A percentile compares a stretch with the other conserved stretches of the same genome.
Conservation (phyloP, 2,888 invertebrate species). For the Allygus modestus region DNA sequence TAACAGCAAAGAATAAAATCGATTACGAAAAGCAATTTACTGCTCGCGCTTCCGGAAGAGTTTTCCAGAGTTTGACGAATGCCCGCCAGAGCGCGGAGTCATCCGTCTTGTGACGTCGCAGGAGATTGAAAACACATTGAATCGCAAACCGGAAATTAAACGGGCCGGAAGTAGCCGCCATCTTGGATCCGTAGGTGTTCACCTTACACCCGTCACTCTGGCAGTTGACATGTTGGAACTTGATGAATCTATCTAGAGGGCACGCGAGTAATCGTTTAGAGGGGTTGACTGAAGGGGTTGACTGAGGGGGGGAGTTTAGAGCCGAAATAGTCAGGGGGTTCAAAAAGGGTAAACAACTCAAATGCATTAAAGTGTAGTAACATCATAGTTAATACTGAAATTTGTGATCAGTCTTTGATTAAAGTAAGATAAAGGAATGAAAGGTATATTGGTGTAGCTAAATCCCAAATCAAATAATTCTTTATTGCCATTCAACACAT, state of each 20-base stretch:
- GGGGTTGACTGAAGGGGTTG: not conserved
- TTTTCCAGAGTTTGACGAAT: constrained; percentile 53
- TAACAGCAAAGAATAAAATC: too few relatives aligned
- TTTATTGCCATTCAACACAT: too few relatives aligned
- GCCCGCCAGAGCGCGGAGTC: constrained; percentile 17
- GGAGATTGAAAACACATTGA: constrained; percentile 58
- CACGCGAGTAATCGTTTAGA: constrained; percentile 1
- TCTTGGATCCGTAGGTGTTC: constrained; percentile 53
- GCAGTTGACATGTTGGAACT: not conserved
- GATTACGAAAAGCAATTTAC: constrained; percentile 53
- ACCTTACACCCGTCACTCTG: constrained; percentile 14
- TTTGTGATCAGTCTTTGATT: too few relatives aligned
- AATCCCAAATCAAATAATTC: too few relatives aligned
- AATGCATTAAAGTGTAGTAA: too few relatives aligned
- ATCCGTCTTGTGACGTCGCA: constrained; percentile 38
- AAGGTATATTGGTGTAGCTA: too few relatives aligned
- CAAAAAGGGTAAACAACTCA: too few relatives aligned
- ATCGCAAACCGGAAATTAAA: constrained; percentile 54
- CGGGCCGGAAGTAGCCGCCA: constrained; percentile 43
- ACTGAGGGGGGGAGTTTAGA: too few relatives aligned
- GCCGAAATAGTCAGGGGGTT: too few relatives aligned
- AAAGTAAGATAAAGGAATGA: too few relatives aligned
- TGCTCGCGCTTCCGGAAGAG: not conserved
- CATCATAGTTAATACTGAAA: too few relatives aligned
- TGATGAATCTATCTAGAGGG: not conserved